These are phyloP conservation scores for Eupithecia centaureata DNA, from an alignment of 2,888 invertebrate species.

Conservation along the genomic window DNA sequence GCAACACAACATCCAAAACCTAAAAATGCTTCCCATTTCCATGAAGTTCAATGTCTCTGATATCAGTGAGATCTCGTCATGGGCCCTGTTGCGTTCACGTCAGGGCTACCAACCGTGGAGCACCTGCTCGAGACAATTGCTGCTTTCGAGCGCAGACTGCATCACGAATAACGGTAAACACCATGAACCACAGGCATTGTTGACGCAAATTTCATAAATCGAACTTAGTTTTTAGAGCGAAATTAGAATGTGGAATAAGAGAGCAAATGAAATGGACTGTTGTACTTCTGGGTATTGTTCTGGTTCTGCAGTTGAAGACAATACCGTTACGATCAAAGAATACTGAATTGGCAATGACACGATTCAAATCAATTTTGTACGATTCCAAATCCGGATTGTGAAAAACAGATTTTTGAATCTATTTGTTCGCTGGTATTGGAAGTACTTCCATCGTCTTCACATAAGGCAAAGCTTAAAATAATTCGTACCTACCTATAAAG, in stretches of 20 bases:
- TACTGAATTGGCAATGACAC: slow-evolving; percentile 34
- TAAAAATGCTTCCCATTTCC: slow-evolving; percentile 3
- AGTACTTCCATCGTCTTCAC: neutral
- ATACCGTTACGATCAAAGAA: slow-evolving; percentile 20
- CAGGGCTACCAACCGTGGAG: slow-evolving; percentile 37
- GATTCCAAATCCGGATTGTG: slow-evolving; percentile 41
- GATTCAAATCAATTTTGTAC: slow-evolving; percentile 50
- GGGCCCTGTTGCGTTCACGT: slow-evolving; percentile 30
- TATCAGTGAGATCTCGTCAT: slow-evolving; percentile 64
- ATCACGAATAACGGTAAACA: slow-evolving; percentile 16
- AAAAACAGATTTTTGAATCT: neutral
- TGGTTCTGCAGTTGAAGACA: slow-evolving; percentile 20
- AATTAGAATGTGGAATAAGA: neutral
- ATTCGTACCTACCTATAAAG: too few relatives aligned
- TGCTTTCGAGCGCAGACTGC: slow-evolving; percentile 20
- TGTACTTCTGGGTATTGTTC: slow-evolving; percentile 2
- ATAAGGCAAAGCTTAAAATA: slow-evolving; percentile 1
- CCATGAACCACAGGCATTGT: neutral
- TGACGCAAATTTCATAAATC: neutral
- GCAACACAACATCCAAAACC: neutral
- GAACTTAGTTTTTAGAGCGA: neutral
- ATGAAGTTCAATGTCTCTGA: slow-evolving; percentile 66
- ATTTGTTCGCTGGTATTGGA: neutral
- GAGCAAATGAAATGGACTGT: neutral
- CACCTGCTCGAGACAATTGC: slow-evolving; percentile 41